Evolutionary conservation across 1,140 invertebrate species (phyloP).

Genomic region (Cecropterus lyciades): DNA sequence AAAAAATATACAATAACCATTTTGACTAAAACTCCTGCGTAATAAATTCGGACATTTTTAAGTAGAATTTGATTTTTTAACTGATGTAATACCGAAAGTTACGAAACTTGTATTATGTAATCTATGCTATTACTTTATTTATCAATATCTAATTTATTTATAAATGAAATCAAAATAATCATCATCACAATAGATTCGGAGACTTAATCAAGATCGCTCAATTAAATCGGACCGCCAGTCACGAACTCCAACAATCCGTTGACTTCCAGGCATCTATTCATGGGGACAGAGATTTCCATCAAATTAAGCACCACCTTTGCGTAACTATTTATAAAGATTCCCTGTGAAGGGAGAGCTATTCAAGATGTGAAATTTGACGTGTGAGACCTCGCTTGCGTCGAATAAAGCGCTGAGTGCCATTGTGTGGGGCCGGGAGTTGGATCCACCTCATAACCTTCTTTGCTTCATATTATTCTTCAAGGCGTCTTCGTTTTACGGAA

Average conservation of each 20-base stretch:
- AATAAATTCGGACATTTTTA: too few species aligned
- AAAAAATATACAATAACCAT: too few species aligned
- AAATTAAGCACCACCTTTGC: conserved; percentile 75
- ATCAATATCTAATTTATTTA: too few species aligned
- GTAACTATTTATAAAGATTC: conserved; percentile 83
- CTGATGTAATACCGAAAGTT: too few species aligned
- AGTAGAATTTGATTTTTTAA: too few species aligned
- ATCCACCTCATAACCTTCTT: conserved; percentile 68
- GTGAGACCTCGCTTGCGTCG: conserved; percentile 62
- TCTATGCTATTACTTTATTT: too few species aligned
- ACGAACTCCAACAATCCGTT: conserved; percentile 61
- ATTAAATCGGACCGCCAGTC: conserved; percentile 65
- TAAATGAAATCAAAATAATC: neutral
- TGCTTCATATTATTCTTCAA: conserved; percentile 67
- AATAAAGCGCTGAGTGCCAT: conserved; percentile 61
- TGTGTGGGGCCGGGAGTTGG: conserved; percentile 54
- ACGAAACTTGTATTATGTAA: too few species aligned
- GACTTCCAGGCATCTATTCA: conserved; percentile 68
- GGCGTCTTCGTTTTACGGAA: conserved; percentile 55
- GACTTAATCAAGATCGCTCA: conserved; percentile 54
- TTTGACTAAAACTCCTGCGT: too few species aligned
- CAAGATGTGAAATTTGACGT: conserved; percentile 82
- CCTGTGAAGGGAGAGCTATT: conserved; percentile 65
- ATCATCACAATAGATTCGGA: conserved; percentile 34
- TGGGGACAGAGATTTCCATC: conserved; percentile 70